phyloP scores from a whole-genome alignment of 2,888 invertebrate genomes.

The Artemia sp. region DNA sequence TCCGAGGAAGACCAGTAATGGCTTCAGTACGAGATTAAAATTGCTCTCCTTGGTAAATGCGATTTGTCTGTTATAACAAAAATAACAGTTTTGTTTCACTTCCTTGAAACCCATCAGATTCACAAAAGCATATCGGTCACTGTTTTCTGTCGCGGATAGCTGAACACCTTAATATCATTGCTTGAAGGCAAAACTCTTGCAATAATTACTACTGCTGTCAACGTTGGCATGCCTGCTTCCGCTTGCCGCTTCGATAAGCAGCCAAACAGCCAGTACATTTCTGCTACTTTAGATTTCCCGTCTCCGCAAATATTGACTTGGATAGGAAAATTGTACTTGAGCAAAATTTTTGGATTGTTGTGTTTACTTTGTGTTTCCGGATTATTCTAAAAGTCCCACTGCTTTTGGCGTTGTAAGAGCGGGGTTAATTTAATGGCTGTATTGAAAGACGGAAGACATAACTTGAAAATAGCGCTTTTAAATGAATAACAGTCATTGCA shows the following conservation, averaged over 20 bases:
- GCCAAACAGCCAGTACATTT: conserved; percentile 10
- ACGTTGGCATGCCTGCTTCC: conserved; percentile 12
- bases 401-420: too few relatives aligned
- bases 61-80: too few relatives aligned
- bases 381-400: too few relatives aligned
- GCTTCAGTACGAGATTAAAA: too few relatives aligned
- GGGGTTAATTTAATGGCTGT: too few relatives aligned
- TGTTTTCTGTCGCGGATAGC: conserved; percentile 7
- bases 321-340: conserved; percentile 2
- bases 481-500: too few relatives aligned
- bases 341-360: background rate
- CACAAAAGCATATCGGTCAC: conserved; percentile 1
- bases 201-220: conserved; percentile 3
- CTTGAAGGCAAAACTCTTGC: conserved; percentile 1
- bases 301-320: conserved; percentile 7
- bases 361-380: conserved; percentile 8
- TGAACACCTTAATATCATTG: background rate
- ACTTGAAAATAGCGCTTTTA: too few relatives aligned
- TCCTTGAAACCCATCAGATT: too few relatives aligned
- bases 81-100: too few relatives aligned
- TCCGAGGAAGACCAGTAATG: too few relatives aligned
- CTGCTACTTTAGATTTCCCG: conserved; percentile 3
- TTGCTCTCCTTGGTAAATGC: too few relatives aligned
- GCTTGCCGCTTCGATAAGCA: background rate
- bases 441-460: too few relatives aligned